A percentile compares a stretch with the other conserved stretches of the same genome.
These are phyloP conservation scores for Malacosoma neustria DNA, from an alignment of 2,888 invertebrate genomes.

Conservation along the genomic window DNA sequence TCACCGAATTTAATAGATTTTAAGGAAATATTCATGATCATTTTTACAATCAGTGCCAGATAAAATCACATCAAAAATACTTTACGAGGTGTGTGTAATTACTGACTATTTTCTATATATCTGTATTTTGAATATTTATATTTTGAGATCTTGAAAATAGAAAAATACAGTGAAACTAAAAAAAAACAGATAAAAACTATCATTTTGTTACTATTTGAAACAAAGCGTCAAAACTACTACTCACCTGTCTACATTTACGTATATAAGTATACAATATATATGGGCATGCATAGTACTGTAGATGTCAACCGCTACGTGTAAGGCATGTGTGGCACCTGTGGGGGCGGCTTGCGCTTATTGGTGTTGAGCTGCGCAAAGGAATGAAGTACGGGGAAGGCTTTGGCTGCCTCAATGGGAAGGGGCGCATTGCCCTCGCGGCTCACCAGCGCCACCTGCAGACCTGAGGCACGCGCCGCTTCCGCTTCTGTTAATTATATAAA, in stretches of 20 bases:
- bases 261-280: conserved; percentile 21
- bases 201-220: background rate
- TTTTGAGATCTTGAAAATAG: no score
- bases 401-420: conserved; percentile 74
- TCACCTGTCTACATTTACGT: conserved; percentile 10
- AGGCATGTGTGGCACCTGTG: conserved; percentile 45
- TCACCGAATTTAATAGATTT: no score
- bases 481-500: conserved; percentile 90
- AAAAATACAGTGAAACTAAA: no score
- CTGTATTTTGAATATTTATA: no score
- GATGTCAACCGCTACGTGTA: conserved; percentile 18
- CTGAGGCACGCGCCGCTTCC: conserved; percentile 85
- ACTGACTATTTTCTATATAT: no score
- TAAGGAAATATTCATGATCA: no score
- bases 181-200: no score
- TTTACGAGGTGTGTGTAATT: no score
- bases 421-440: conserved; percentile 86
- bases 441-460: conserved; percentile 80
- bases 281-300: conserved; percentile 32
- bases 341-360: conserved; percentile 63
- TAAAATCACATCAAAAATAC: no score
- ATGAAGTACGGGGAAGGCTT: conserved; percentile 71
- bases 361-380: conserved; percentile 75
- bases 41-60: no score
- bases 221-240: conserved; percentile 9